Conservation (phyloP, 2,888 invertebrate species). For the Globia sparganii region DNA sequence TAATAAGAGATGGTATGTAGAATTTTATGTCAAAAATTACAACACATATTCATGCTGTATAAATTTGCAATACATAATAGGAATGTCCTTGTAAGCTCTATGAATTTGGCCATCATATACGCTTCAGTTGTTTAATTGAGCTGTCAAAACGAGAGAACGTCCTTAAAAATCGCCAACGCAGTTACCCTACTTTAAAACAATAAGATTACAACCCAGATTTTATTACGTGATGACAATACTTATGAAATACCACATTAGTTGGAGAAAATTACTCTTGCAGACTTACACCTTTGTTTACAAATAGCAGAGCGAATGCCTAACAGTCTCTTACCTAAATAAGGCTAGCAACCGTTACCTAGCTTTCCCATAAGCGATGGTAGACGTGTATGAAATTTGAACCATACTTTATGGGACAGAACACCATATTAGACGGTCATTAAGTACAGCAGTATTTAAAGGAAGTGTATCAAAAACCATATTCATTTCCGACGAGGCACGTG, state of each 20-base stretch:
- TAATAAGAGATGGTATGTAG: conserved; percentile 23
- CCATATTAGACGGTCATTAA: conserved; percentile 81
- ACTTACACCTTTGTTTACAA: conserved; percentile 80
- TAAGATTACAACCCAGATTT: conserved; percentile 63
- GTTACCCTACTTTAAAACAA: conserved; percentile 65
- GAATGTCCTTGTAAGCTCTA: conserved; percentile 53
- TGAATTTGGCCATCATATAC: conserved; percentile 50
- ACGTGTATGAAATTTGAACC: conserved; percentile 84
- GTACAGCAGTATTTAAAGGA: conserved; percentile 82
- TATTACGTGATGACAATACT: conserved; percentile 64
- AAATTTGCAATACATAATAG: conserved; percentile 54
- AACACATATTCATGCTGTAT: conserved; percentile 28
- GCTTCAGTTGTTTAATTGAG: conserved; percentile 56
- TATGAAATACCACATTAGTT: conserved; percentile 60
- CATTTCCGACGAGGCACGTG: conserved; percentile 72
- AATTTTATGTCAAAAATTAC: conserved; percentile 24
- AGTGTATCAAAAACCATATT: conserved; percentile 83
- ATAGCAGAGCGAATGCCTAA: conserved; percentile 68
- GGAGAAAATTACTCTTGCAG: conserved; percentile 59
- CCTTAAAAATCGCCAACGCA: conserved; percentile 54
- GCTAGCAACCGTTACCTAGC: conserved; percentile 81
- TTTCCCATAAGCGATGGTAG: conserved; percentile 75
- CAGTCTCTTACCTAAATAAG: conserved; percentile 67
- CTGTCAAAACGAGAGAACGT: conserved; percentile 45
- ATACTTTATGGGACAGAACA: conserved; percentile 66